phyloP scores from a whole-genome alignment of 2,888 invertebrate species.

The Arctia plantaginis region DNA sequence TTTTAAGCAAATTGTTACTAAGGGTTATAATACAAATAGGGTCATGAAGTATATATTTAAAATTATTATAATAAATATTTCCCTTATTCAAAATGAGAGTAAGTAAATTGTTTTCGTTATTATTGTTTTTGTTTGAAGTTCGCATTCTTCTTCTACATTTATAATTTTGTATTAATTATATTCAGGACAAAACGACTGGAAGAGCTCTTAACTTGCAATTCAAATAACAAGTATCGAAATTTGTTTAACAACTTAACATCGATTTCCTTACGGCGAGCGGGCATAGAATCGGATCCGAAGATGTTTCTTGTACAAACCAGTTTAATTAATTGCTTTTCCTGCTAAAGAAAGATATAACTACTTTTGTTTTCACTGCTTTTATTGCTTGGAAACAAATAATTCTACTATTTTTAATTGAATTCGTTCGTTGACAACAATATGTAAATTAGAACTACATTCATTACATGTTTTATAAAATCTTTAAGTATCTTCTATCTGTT shows the following conservation, averaged over 20 bases:
- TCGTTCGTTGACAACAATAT: not conserved
- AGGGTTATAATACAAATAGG: not conserved
- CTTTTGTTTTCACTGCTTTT: constrained; percentile 53
- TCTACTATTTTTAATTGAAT: not conserved
- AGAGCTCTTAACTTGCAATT: constrained; percentile 12
- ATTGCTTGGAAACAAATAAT: constrained; percentile 48
- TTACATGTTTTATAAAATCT: not conserved
- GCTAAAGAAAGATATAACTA: constrained; percentile 54
- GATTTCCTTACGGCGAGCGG: constrained; percentile 51
- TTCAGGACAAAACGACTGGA: constrained; percentile 12
- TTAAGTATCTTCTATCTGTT: not conserved
- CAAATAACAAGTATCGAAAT: constrained; percentile 37
- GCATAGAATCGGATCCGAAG: constrained; percentile 39
- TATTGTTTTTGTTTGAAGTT: not conserved
- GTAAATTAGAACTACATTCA: not conserved
- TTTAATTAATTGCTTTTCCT: constrained; percentile 68
- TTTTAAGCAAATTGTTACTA: not conserved
- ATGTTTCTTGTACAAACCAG: constrained; percentile 63
- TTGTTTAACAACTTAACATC: constrained; percentile 48
- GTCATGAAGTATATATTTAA: not conserved
- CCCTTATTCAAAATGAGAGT: not conserved
- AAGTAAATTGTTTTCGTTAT: not conserved
- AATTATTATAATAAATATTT: not conserved
- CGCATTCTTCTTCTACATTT: not conserved
- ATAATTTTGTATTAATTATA: constrained; percentile 16